phyloP scores from a whole-genome alignment of 2,797 vertebrate genomes.

The Pseudomugil tenellus region DNA sequence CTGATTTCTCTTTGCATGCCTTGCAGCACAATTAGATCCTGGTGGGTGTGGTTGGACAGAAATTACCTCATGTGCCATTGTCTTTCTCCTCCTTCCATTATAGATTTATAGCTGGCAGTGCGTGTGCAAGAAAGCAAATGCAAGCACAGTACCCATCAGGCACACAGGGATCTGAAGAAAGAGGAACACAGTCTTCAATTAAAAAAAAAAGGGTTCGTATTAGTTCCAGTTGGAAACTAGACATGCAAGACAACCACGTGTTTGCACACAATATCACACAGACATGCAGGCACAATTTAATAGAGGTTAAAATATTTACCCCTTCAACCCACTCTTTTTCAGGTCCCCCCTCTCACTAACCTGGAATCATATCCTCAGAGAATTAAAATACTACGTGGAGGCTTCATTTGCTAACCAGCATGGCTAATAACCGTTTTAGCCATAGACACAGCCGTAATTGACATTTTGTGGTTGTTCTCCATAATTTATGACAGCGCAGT shows the following conservation, averaged over 20 bases:
- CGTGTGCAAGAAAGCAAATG: conserved; percentile 33
- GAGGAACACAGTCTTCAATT: conserved; percentile 52
- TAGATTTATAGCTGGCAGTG: conserved; percentile 51
- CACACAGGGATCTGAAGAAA: conserved; percentile 36
- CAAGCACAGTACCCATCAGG: conserved; percentile 34
- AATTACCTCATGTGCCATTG: conserved; percentile 67
- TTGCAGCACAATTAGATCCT: conserved; percentile 67
- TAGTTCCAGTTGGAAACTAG: conserved; percentile 19
- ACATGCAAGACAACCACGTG: conserved; percentile 2
- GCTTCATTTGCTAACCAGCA: conserved; percentile 60
- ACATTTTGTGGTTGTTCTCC: conserved; percentile 63
- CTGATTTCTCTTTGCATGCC: conserved; percentile 63
- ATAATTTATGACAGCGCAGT: conserved; percentile 63
- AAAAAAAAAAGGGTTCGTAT: conserved; percentile 45
- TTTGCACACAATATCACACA: conserved; percentile 24
- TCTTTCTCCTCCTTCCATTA: conserved; percentile 57
- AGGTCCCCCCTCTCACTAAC: conserved; percentile 9
- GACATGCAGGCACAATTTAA: conserved; percentile 31
- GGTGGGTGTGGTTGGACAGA: conserved; percentile 66
- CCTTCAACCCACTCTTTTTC: conserved; percentile 20
- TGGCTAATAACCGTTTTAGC: conserved; percentile 59
- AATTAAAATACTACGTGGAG: conserved; percentile 41
- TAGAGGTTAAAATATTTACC: conserved; percentile 58
- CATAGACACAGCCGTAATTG: conserved; percentile 54
- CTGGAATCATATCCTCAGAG: conserved; percentile 54